These are phyloP conservation scores for Cordylochernes scorpioides DNA, from an alignment of 2,888 invertebrate genomes.

Conservation along the genomic window DNA sequence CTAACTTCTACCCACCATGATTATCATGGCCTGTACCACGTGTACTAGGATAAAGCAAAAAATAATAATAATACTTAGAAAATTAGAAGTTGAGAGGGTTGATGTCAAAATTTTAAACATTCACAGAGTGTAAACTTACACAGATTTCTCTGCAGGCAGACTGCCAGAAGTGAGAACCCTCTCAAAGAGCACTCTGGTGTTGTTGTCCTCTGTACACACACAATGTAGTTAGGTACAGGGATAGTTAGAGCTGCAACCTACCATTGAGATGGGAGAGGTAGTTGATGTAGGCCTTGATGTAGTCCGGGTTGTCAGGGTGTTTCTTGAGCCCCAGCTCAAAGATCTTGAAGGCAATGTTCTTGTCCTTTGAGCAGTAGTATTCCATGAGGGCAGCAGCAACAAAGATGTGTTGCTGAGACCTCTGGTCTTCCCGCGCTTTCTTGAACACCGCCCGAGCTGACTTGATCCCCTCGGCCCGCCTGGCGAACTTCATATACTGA, in stretches of 20 bases:
- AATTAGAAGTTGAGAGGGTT: too few species aligned
- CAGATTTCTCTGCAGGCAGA: slow-evolving; percentile 64
- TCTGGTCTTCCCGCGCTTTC: slow-evolving; percentile 61
- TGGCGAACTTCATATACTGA: slow-evolving; percentile 95
- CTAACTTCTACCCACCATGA: too few species aligned
- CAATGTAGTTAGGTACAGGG: slow-evolving; percentile 3
- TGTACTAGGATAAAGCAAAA: too few species aligned
- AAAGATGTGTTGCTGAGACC: slow-evolving; percentile 67
- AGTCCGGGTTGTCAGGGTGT: slow-evolving; percentile 79
- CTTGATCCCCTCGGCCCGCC: slow-evolving; percentile 90
- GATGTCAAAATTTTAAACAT: too few species aligned
- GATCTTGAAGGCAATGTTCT: slow-evolving; percentile 79
- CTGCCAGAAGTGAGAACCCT: slow-evolving; percentile 75
- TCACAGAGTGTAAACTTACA: too few species aligned
- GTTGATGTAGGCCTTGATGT: slow-evolving; percentile 81
- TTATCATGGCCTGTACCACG: too few species aligned
- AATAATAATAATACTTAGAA: too few species aligned
- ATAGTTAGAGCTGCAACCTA: slow-evolving; percentile 19
- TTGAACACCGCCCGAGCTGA: slow-evolving; percentile 83
- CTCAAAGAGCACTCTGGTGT: slow-evolving; percentile 94
- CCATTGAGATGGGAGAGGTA: slow-evolving; percentile 89
- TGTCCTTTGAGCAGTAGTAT: slow-evolving; percentile 80
- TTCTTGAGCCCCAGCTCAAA: slow-evolving; percentile 93
- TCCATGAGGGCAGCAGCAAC: slow-evolving; percentile 95
- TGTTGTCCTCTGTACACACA: slow-evolving; percentile 65